These are phyloP conservation scores for Synergus itoensis DNA, from an alignment of 2,888 invertebrate species.

Conservation along the genomic window DNA sequence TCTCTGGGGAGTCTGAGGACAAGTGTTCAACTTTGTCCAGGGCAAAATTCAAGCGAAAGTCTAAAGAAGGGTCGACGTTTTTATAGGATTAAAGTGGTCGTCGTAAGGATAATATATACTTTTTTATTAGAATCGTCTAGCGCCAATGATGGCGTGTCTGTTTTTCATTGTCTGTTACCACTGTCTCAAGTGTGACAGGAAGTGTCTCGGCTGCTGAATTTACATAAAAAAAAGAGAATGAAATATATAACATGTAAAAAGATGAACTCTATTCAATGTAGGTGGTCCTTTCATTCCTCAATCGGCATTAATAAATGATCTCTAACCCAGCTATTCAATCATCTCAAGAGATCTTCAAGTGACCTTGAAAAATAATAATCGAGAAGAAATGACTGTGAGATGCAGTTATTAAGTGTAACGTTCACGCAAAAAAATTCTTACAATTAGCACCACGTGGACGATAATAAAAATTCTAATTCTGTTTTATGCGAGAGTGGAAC, in stretches of 20 bases:
- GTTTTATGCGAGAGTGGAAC: constrained; percentile 7
- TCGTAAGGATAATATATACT: constrained; percentile 1
- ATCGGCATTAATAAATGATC: neutral
- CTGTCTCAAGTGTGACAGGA: neutral
- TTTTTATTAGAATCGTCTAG: constrained; percentile 12
- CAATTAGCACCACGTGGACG: neutral
- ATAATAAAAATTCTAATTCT: constrained; percentile 10
- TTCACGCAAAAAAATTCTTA: neutral
- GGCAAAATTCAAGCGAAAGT: constrained; percentile 1
- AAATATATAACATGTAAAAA: neutral
- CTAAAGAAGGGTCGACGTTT: constrained; percentile 8
- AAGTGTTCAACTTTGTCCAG: neutral
- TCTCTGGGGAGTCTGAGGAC: neutral
- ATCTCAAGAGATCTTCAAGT: constrained; percentile 4
- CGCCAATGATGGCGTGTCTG: constrained; percentile 5
- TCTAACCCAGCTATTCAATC: neutral
- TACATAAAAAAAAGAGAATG: constrained; percentile 4
- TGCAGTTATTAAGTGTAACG: neutral
- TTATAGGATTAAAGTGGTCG: constrained; percentile 17
- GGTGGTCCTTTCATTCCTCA: neutral
- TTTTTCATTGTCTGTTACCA: constrained; percentile 16
- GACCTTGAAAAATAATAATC: constrained; percentile 5
- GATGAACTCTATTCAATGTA: neutral
- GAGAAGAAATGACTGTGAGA: neutral
- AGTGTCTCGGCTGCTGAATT: constrained; percentile 1